Evolutionary conservation across 2,888 invertebrate genomes (phyloP).

Genomic region (Icerya purchasi): DNA sequence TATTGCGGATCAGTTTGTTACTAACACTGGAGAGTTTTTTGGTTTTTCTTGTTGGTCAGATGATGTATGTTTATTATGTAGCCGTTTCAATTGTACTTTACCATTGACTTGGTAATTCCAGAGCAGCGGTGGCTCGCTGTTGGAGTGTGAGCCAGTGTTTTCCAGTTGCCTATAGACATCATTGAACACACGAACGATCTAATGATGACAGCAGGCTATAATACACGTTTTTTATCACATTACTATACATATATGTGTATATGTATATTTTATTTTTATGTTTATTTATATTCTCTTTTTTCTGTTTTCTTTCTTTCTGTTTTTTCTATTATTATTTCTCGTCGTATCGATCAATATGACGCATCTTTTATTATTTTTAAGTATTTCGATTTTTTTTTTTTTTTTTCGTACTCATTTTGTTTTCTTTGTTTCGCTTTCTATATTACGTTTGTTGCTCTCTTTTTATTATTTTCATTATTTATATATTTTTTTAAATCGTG

Average conservation of each 20-base stretch:
- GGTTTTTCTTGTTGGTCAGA: not conserved
- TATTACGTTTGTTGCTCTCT: no score
- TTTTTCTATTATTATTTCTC: no score
- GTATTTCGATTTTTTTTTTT: no score
- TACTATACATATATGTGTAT: not conserved
- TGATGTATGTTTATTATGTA: not conserved
- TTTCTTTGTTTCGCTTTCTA: no score
- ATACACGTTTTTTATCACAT: not conserved
- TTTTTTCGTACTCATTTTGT: no score
- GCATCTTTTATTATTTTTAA: no score
- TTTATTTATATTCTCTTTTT: not conserved
- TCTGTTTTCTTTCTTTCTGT: not conserved
- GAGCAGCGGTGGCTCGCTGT: slow-evolving; percentile 21
- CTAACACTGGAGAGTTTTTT: not conserved
- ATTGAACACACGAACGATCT: not conserved
- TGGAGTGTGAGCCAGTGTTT: slow-evolving; percentile 21
- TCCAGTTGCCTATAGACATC: not conserved
- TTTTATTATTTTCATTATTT: no score
- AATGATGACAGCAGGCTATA: not conserved
- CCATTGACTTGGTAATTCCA: slow-evolving; percentile 18
- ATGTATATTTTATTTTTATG: not conserved
- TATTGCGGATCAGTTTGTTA: not conserved
- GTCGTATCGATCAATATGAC: no score
- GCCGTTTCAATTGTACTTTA: slow-evolving; percentile 14
- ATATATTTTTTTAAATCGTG: no score